Conservation (phyloP, 2,888 invertebrate species). For the Acanthosoma haemorrhoidale region DNA sequence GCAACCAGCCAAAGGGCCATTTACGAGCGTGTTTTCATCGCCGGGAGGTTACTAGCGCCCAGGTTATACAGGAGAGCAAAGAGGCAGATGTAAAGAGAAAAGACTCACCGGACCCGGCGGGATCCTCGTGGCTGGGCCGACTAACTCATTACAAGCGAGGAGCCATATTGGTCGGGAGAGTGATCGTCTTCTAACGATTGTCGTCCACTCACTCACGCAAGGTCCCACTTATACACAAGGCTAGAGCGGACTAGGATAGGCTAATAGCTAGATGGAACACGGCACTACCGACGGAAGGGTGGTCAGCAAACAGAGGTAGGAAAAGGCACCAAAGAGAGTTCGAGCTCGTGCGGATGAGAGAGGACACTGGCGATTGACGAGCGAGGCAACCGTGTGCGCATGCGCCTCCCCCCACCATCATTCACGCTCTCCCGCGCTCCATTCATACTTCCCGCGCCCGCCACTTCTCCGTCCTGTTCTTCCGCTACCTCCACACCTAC, state of each 20-base stretch:
- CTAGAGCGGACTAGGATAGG: no score
- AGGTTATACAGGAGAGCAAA: not conserved
- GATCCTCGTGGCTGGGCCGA: not conserved
- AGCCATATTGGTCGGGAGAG: slow-evolving; percentile 16
- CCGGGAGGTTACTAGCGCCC: no score
- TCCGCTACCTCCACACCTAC: no score
- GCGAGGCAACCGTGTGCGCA: not conserved
- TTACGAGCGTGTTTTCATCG: no score
- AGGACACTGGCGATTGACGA: not conserved
- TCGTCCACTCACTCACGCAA: not conserved
- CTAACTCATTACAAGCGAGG: not conserved
- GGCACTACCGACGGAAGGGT: no score
- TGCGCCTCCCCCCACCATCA: slow-evolving; percentile 4
- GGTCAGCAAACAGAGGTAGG: no score
- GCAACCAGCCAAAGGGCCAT: no score
- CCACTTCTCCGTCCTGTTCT: no score
- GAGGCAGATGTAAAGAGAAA: slow-evolving; percentile 3
- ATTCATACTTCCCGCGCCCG: no score
- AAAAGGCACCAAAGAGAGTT: not conserved
- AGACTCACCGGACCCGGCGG: not conserved
- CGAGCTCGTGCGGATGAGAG: not conserved
- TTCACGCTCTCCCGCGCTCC: not conserved
- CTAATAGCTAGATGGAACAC: no score
- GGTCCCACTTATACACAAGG: not conserved
- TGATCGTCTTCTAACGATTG: no score